These are phyloP conservation scores for Drosophila simulans DNA, from an alignment of 1,140 invertebrate genomes.

Conservation along the genomic window DNA sequence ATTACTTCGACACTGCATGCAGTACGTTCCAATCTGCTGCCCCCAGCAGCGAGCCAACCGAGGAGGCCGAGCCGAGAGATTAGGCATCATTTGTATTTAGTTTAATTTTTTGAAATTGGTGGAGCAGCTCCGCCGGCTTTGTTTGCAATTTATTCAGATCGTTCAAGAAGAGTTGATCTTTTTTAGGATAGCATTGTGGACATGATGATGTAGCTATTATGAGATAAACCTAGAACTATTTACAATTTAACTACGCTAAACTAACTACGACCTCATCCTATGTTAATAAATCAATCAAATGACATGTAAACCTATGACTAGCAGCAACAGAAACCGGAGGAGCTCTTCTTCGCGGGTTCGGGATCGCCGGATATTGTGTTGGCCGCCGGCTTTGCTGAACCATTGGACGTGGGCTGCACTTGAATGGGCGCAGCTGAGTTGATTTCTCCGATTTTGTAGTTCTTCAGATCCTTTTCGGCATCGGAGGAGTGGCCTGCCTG, in stretches of 20 bases:
- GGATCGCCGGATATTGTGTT: slow-evolving; percentile 4
- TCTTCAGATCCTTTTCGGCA: slow-evolving; percentile 86
- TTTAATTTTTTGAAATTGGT: slow-evolving; percentile 20
- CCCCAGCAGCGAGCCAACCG: background rate
- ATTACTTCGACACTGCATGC: slow-evolving; percentile 66
- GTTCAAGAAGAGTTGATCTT: slow-evolving; percentile 72
- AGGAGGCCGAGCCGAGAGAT: slow-evolving; percentile 16
- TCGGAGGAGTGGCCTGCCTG: slow-evolving; percentile 88
- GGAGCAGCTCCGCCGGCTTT: slow-evolving; percentile 28
- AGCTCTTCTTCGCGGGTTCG: slow-evolving; percentile 31
- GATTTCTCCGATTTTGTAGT: slow-evolving; percentile 87
- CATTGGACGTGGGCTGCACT: slow-evolving; percentile 32
- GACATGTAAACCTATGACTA: slow-evolving; percentile 15
- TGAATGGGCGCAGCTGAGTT: slow-evolving; percentile 49
- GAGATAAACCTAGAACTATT: slow-evolving; percentile 27
- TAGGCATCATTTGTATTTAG: background rate
- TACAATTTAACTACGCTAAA: slow-evolving; percentile 43
- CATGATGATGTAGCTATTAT: slow-evolving; percentile 30
- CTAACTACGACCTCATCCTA: slow-evolving; percentile 42
- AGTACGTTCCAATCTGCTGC: slow-evolving; percentile 39
- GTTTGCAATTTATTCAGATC: slow-evolving; percentile 57
- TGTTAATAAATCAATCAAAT: slow-evolving; percentile 56
- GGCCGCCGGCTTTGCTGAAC: background rate
- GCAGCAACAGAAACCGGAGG: slow-evolving; percentile 43
- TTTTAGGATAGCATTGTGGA: slow-evolving; percentile 47